Evolutionary conservation across 2,797 vertebrate species (phyloP).

Genomic region (Macropus fuliginosus): DNA sequence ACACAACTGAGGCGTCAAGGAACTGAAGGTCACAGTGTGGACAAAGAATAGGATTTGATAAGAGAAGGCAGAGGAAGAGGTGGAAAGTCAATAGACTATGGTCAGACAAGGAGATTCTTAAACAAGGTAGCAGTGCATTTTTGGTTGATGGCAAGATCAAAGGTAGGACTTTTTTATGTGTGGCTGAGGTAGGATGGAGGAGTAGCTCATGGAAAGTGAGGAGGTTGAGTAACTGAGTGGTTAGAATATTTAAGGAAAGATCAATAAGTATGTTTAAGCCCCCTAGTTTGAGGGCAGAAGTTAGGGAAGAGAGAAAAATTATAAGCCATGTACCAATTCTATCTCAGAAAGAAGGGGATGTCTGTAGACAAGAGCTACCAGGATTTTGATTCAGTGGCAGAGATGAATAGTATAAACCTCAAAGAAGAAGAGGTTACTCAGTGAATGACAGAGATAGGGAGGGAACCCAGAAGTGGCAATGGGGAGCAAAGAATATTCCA

Average conservation of each 20-base stretch:
- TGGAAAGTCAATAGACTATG: background rate
- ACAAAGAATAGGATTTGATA: background rate
- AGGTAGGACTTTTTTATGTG: no score
- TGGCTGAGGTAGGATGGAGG: no score
- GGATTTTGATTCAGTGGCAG: background rate
- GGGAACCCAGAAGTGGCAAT: background rate
- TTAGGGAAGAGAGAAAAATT: background rate
- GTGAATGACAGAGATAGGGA: background rate
- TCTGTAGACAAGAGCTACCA: background rate
- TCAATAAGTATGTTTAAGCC: background rate
- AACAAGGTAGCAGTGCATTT: background rate
- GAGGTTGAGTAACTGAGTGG: no score
- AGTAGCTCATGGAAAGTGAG: background rate
- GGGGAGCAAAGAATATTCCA: background rate
- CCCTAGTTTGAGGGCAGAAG: background rate
- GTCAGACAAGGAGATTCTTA: background rate
- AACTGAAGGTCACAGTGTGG: background rate
- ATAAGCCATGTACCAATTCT: background rate
- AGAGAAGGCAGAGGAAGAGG: background rate
- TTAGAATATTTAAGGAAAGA: no score
- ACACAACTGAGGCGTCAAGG: background rate
- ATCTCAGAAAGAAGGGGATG: background rate
- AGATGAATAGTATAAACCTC: background rate
- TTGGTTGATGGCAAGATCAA: background rate
- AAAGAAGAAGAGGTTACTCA: background rate